Evolutionary conservation across 2,888 invertebrate species (phyloP), one percentile per base, ranked within the genome.

Genomic region (Hydroisotoma schaefferi): DNA sequence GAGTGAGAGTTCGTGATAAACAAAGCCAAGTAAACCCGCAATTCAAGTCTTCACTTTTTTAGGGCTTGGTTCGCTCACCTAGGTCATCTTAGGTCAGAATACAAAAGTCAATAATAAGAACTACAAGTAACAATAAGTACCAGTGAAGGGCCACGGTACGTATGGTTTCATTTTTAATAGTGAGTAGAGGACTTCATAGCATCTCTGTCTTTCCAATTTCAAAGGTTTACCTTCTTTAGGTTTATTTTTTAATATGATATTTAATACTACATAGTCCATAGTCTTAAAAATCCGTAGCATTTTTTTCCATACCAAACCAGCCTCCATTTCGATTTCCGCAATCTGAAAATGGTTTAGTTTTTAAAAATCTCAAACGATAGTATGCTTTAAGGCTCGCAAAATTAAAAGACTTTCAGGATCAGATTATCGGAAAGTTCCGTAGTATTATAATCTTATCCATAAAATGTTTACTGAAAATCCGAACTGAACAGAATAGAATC

Each of bases 1-100:
- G 67, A 67, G 67, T 61, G 64, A 61, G 59, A 67, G 60, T 55
- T 67, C 67, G 67, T 67, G 67, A 67, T 57, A 55, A 62, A 59
- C 47, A 62, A 54, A 22, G 46, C 25, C 65, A 23, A 22, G 25
- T 23, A 59, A 52, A 40, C 65, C 61, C 61, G 65, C 57, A 63
- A 66, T 58, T 57, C 65, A 63, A 51, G 55, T 66, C 60, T 52
- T 48, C 38, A 33, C 46, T 46, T 46, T 22, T 48, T 54, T 63
- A n/a, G 57, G 62, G 61, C 57, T 57, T 58, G 61, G 58, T 59
- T 46, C 46, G n/a, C n/a, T 25, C 43, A 54, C 22, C 38, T 49
- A 63, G 63, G 63, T 67, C 67, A 65, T 43, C 53, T 26, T 51
- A 53, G 64, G 62, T 67, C 67, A 46, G 26, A 23, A 40, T 52